Conservation (phyloP, 2,797 vertebrate species). For the Octomys mimax region DNA sequence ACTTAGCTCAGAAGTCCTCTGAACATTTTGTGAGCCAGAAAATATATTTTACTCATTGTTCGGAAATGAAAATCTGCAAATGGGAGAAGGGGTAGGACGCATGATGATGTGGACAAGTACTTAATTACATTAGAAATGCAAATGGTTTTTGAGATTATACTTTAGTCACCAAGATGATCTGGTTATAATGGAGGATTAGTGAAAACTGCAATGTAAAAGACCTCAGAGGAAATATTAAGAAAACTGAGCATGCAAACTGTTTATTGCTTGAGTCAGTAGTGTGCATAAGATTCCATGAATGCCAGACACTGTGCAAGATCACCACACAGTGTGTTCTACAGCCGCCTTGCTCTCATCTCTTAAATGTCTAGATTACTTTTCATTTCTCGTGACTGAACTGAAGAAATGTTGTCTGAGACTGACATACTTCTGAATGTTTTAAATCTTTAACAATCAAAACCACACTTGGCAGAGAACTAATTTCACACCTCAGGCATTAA, state of each 20-base stretch:
- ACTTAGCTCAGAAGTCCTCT: slow-evolving; percentile 48
- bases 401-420: slow-evolving; percentile 71
- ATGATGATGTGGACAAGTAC: slow-evolving; percentile 85
- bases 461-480: slow-evolving; percentile 77
- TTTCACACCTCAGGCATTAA: slow-evolving; percentile 85
- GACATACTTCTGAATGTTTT: slow-evolving; percentile 77
- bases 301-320: slow-evolving; percentile 40
- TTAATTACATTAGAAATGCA: slow-evolving; percentile 90
- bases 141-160: slow-evolving; percentile 87
- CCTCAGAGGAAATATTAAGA: slow-evolving; percentile 82
- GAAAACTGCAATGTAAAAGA: slow-evolving; percentile 79
- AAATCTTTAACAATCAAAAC: slow-evolving; percentile 80
- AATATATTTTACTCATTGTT: slow-evolving; percentile 74
- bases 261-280: slow-evolving; percentile 53
- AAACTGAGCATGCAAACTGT: slow-evolving; percentile 72
- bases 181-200: slow-evolving; percentile 86
- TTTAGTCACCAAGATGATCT: slow-evolving; percentile 88
- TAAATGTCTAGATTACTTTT: slow-evolving; percentile 76
- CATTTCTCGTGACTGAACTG: slow-evolving; percentile 66
- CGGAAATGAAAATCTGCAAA: slow-evolving; percentile 83
- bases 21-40: slow-evolving; percentile 58
- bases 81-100: slow-evolving; percentile 84
- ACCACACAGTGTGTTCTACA: neutral
- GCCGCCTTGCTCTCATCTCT: slow-evolving; percentile 59
- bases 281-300: slow-evolving; percentile 77